These are phyloP conservation scores for Pseudomugil gertrudae DNA, from an alignment of 2,797 vertebrate species.

Conservation along the genomic window DNA sequence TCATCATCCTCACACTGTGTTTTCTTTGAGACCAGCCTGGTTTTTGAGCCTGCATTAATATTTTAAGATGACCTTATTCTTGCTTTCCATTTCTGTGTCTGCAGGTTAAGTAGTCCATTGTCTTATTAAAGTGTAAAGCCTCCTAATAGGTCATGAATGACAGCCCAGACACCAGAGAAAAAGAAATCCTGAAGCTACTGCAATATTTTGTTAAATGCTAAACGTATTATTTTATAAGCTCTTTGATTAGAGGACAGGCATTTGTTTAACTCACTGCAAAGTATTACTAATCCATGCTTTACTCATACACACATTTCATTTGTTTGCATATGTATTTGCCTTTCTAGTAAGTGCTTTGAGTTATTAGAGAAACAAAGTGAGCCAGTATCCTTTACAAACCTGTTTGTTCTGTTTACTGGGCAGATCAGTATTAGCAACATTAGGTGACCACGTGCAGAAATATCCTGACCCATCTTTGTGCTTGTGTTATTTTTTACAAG, in stretches of 20 bases:
- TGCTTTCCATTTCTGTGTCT: neutral
- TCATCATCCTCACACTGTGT: neutral
- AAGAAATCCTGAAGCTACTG: neutral
- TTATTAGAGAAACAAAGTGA: conserved; percentile 57
- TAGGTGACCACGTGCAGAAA: conserved; percentile 31
- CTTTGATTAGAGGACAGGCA: neutral
- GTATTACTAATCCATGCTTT: conserved; percentile 14
- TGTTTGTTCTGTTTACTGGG: too few species aligned
- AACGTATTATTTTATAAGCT: neutral
- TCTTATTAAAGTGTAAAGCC: neutral
- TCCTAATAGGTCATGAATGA: neutral
- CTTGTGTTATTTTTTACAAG: too few species aligned
- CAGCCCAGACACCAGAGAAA: conserved; percentile 1
- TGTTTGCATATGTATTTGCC: conserved; percentile 43
- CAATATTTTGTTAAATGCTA: neutral
- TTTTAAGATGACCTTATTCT: neutral
- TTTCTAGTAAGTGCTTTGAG: conserved; percentile 44
- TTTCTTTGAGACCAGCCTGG: neutral
- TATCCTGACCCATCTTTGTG: conserved; percentile 37
- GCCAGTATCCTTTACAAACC: conserved; percentile 33
- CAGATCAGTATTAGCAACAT: conserved; percentile 26
- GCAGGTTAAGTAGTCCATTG: neutral
- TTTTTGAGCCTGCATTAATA: neutral
- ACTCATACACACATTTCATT: conserved; percentile 9
- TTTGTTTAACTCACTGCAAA: conserved; percentile 14